Conservation (phyloP, 2,888 invertebrate species). For the Phrixothrix hirtus region DNA sequence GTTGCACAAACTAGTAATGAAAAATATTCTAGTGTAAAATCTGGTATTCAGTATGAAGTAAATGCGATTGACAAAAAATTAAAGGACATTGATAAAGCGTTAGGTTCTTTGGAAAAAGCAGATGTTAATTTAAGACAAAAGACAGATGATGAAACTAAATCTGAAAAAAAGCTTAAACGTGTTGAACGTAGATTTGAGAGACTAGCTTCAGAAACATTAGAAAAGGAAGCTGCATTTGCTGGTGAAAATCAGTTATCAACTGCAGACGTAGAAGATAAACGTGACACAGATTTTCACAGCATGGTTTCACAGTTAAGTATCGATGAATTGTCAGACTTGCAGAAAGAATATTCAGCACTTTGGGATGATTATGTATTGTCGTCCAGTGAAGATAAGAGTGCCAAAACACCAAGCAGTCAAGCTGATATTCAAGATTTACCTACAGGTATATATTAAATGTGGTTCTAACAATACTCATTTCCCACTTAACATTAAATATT, state of each 20-base stretch:
- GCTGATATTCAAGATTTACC: constrained; percentile 55
- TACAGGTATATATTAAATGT: constrained; percentile 56
- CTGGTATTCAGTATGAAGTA: constrained; percentile 18
- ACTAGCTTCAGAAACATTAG: constrained; percentile 58
- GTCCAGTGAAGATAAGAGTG: constrained; percentile 53
- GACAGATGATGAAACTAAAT: constrained; percentile 36
- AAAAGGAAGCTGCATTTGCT: constrained; percentile 46
- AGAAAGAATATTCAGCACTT: constrained; percentile 55
- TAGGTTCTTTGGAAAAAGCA: constrained; percentile 50
- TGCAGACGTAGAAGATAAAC: constrained; percentile 50
- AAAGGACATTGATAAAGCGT: constrained; percentile 53
- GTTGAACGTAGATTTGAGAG: constrained; percentile 59
- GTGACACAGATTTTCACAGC: constrained; percentile 55
- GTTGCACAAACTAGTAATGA: constrained; percentile 6
- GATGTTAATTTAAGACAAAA: constrained; percentile 35
- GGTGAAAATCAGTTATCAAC: constrained; percentile 45
- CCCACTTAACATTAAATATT: constrained; percentile 21
- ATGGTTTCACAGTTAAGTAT: constrained; percentile 59
- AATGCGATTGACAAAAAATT: constrained; percentile 50
- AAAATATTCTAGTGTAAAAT: constrained; percentile 2
- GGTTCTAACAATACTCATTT: constrained; percentile 21
- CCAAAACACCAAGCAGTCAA: constrained; percentile 57
- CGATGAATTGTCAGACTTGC: constrained; percentile 59
- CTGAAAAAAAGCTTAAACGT: constrained; percentile 53
- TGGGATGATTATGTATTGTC: constrained; percentile 58